Evolutionary conservation across 2,113 vertebrate genomes (phyloP).

Genomic region (Caretta caretta): DNA sequence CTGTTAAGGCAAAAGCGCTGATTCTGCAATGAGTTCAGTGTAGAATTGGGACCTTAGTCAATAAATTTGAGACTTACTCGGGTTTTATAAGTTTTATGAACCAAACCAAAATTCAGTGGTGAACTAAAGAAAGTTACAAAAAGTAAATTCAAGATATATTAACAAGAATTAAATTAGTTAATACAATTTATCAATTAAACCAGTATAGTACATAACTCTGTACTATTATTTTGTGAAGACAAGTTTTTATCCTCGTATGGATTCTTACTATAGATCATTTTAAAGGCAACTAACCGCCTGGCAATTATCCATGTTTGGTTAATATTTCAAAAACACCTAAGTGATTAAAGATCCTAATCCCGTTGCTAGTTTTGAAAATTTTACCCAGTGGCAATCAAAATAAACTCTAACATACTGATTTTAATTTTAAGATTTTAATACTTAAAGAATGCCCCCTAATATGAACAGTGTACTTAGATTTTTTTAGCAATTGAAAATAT

Average conservation of each 20-base stretch:
- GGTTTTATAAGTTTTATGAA: neutral
- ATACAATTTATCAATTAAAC: neutral
- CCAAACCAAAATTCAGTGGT: neutral
- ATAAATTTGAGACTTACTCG: neutral
- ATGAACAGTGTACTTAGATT: neutral
- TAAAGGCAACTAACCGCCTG: neutral
- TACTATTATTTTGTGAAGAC: neutral
- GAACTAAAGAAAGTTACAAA: neutral
- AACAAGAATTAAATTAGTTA: neutral
- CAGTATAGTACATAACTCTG: neutral
- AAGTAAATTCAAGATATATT: too few relatives aligned
- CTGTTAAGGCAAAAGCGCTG: neutral
- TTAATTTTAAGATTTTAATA: too few relatives aligned
- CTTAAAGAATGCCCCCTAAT: neutral
- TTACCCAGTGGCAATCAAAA: neutral
- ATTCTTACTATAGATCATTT: neutral
- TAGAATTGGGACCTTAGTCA: neutral
- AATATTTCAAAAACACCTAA: neutral
- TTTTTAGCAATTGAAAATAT: neutral
- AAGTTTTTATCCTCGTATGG: neutral
- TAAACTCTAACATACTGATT: neutral
- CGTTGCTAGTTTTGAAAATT: neutral
- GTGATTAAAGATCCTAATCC: neutral
- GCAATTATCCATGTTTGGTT: neutral
- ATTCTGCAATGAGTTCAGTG: neutral